Evolutionary conservation across 2,113 vertebrate species (phyloP), one percentile per base, ranked within the genome.

Genomic region (Choloepus hoffmanni): DNA sequence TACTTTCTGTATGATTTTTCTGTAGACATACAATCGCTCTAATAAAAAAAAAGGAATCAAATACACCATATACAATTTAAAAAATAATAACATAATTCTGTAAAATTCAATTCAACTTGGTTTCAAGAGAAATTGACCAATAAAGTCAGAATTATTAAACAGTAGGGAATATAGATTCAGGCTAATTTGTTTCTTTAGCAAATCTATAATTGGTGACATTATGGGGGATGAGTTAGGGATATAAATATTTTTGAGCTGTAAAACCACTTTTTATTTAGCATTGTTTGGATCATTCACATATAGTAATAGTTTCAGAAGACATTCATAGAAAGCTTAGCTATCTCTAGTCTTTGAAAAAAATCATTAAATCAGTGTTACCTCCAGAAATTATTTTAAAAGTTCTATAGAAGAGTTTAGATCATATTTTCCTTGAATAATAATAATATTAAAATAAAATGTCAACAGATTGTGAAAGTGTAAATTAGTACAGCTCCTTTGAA

Each of bases 401-500:
- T 74, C 18, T 79, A 28, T 89, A 50, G 18, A 82, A 93, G 30
- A 85, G 24, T 79, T 18, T 68, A 36, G 28, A 62, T 90, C 60
- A 68, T 93, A 45, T 94, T 90, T 94, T 72, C 13, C 76, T 85
- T 97, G 70, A 86, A 60, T 36, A 84, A 67, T 73, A 77, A 91
- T 30, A 73, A 63, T 70, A 70, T 28, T 2, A 74, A 91, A 65
- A 93, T 28, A 45, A 65, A 89, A 94, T 48, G 9, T 62, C 53
- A 79, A 72, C 14, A 95, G 30, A 94, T 63, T 95, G 2, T 78
- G 15, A 68, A 96, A 90, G 65, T 88, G 19, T 83, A 82, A 94
- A 89, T 93, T 86, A 83, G 16, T 74, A 70, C 9, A 78, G 83
- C 7, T 76, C 23, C 7, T 60, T 73, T 73, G 68, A 94, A 93